Evolutionary conservation across 2,113 vertebrate species (phyloP), one percentile per base, ranked within the genome.

Genomic region (Myxocyprinus asiaticus): DNA sequence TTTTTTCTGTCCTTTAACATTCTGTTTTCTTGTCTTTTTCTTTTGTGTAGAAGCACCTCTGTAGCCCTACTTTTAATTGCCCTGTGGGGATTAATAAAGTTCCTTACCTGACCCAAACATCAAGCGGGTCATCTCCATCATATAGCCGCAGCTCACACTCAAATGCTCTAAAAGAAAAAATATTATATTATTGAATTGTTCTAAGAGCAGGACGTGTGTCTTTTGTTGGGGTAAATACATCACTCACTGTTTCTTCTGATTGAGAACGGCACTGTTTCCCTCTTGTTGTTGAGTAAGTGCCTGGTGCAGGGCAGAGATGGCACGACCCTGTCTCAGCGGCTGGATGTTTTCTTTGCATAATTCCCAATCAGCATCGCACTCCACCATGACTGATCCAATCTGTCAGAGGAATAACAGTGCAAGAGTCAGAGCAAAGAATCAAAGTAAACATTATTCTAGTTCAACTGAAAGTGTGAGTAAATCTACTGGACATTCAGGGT

Each of bases 271-370:
- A 75, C 55, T 90, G 11, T 90, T 82, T 6, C 93, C 90, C 9
- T 97, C 92, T 74, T 93, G 94, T 65, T 95, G 95, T 64, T 95
- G 95, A 73, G 92, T 90, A 83, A 99, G 87, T 0, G 94, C 96
- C 81, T 95, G 94, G 33, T 95, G 93, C 73, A 99, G 88, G 10
- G 92, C 91, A 11, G 95, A 91, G 85, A 97, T 94, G 68, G 85
- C 85, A 43, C 96, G 89, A 0, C 98, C 97, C 4, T 94, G 94
- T 7, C 92, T 90, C 58, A 99, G 91, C 4, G 97, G 98, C 82
- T 97, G 96, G 48, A 99, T 97, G 7, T 98, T 99, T 90, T 99
- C 98, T 87, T 98, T 99, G 90, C 95, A 94, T 44, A 98, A 90
- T 84, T 99, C 97, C 97, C 97, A 99, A 64, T 98, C 96, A 9